A percentile compares a stretch with the other conserved stretches of the same genome.
phyloP scores from a whole-genome alignment of 53 echinoderm and acorn worm species.

The Holothuria scabra region DNA sequence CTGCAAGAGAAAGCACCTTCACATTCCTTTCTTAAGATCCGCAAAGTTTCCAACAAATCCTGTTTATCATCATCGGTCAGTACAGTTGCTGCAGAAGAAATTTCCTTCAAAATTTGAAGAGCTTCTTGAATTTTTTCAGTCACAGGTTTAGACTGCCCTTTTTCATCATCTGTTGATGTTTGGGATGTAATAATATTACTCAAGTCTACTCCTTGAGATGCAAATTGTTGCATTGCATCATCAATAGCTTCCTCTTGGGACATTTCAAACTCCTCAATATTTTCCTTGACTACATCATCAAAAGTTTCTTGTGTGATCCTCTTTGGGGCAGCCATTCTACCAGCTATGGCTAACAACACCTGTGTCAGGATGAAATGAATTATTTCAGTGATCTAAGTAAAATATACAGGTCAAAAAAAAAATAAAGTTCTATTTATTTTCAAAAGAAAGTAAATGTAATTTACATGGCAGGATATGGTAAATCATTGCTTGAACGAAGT shows the following conservation, averaged over 20 bases:
- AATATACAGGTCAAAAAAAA: too few species aligned
- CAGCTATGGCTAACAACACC: too few species aligned
- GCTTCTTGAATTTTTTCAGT: conserved; percentile 74
- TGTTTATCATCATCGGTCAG: conserved; percentile 56
- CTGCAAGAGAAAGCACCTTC: conserved; percentile 76
- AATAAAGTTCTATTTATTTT: too few species aligned
- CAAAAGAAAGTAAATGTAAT: too few species aligned
- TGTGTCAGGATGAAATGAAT: too few species aligned
- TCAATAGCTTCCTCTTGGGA: conserved; percentile 84
- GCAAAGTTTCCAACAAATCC: conserved; percentile 51
- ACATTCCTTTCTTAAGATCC: conserved; percentile 73
- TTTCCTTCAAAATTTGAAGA: conserved; percentile 66
- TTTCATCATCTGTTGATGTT: conserved; percentile 20
- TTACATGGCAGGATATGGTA: too few species aligned
- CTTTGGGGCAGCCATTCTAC: conserved; percentile 55
- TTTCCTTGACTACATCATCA: conserved; percentile 90
- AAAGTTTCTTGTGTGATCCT: conserved; percentile 95
- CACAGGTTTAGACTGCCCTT: conserved; percentile 12
- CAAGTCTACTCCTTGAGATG: conserved; percentile 93
- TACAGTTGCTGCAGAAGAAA: conserved; percentile 50
- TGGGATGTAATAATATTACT: conserved; percentile 79
- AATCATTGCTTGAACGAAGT: too few species aligned
- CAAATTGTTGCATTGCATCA: conserved; percentile 92
- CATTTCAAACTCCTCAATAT: conserved; percentile 96
- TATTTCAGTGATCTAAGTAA: too few species aligned